Evolutionary conservation across 2,113 vertebrate genomes (phyloP).

Genomic region (Galemys pyrenaicus): DNA sequence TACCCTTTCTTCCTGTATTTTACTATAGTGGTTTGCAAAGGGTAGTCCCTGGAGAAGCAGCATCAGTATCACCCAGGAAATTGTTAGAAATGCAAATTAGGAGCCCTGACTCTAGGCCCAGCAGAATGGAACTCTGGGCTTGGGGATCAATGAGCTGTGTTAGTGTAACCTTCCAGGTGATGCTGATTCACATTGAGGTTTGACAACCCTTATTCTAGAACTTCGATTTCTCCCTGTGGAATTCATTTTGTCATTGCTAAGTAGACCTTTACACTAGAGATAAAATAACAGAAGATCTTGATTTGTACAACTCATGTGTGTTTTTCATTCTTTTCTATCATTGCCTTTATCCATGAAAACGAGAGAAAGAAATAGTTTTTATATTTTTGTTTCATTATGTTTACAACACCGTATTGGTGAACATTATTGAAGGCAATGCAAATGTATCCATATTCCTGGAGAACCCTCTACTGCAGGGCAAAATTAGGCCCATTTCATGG

Average conservation of each 20-base stretch:
- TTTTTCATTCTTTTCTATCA: neutral
- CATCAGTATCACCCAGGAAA: too few species aligned
- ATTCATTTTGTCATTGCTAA: neutral
- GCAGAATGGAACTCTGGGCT: neutral
- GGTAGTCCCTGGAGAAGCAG: too few species aligned
- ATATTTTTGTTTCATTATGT: neutral
- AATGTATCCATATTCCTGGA: neutral
- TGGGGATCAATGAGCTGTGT: neutral
- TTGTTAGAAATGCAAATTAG: neutral
- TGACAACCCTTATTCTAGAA: neutral
- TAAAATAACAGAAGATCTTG: neutral
- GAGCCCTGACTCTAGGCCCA: neutral
- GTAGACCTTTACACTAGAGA: neutral
- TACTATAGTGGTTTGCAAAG: neutral
- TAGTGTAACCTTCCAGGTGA: accelerated
- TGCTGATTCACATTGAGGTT: neutral
- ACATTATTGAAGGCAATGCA: neutral
- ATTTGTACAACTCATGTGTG: neutral
- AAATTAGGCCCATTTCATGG: neutral
- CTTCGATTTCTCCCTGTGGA: neutral
- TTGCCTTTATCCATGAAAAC: neutral
- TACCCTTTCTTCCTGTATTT: neutral
- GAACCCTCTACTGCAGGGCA: neutral
- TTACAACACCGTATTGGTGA: neutral
- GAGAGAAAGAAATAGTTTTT: neutral